Conservation (phyloP, 1,140 invertebrate genomes). For the Cardiocondyla obscurior region DNA sequence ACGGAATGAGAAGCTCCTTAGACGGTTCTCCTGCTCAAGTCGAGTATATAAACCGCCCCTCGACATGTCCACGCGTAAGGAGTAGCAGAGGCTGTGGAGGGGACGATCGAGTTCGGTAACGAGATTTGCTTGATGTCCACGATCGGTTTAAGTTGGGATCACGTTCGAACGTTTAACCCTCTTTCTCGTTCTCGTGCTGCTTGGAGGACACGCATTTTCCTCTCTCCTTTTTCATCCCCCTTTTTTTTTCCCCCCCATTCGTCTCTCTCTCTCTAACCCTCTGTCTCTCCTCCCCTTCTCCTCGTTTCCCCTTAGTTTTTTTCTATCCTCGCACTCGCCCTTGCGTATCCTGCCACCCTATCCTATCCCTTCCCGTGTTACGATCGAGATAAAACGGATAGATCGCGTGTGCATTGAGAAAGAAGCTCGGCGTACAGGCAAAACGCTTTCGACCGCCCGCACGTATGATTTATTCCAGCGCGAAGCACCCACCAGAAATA, state of each 20-base stretch:
- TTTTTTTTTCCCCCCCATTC: slow-evolving; percentile 55
- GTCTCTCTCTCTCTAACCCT: slow-evolving; percentile 62
- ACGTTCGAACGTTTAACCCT: slow-evolving; percentile 77
- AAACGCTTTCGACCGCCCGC: slow-evolving; percentile 67
- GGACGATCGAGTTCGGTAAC: slow-evolving; percentile 70
- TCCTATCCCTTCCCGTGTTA: slow-evolving; percentile 37
- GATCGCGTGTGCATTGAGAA: slow-evolving; percentile 66
- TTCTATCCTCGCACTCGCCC: slow-evolving; percentile 49
- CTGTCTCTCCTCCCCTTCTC: background rate
- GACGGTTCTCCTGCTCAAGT: slow-evolving; percentile 61
- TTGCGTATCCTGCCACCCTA: slow-evolving; percentile 24
- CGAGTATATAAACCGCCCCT: slow-evolving; percentile 71
- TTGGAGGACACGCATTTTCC: background rate
- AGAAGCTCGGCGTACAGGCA: slow-evolving; percentile 66
- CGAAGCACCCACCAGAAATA: slow-evolving; percentile 82
- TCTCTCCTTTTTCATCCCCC: slow-evolving; percentile 23
- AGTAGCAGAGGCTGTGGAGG: slow-evolving; percentile 13
- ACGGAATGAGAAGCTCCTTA: slow-evolving; percentile 71
- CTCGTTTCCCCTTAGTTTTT: slow-evolving; percentile 38
- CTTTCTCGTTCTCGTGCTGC: slow-evolving; percentile 62
- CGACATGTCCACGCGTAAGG: slow-evolving; percentile 16
- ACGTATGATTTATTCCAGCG: slow-evolving; percentile 80
- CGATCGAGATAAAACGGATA: slow-evolving; percentile 71
- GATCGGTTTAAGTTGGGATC: slow-evolving; percentile 79
- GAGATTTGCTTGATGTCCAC: slow-evolving; percentile 78